These are phyloP conservation scores for Dipodomys stephensi DNA, from an alignment of 2,113 vertebrate genomes.

Conservation along the genomic window DNA sequence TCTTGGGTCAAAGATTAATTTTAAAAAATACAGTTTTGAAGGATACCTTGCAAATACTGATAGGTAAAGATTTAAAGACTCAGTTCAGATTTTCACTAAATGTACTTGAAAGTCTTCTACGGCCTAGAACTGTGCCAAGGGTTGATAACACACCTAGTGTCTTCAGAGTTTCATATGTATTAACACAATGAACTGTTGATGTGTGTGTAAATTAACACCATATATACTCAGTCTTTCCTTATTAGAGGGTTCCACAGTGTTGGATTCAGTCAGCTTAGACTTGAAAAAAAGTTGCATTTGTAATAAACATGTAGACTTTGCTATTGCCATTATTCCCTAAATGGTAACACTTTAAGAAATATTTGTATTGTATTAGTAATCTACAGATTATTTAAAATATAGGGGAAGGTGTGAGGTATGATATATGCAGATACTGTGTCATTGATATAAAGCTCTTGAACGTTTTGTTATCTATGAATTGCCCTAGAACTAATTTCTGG, in stretches of 20 bases:
- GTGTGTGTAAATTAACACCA: not conserved
- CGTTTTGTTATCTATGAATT: not conserved
- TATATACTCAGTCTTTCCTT: not conserved
- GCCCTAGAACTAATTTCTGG: not conserved
- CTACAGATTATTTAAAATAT: not conserved
- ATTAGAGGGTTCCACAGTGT: not conserved
- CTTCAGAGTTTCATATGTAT: slow-evolving; percentile 12
- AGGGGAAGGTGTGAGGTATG: not conserved
- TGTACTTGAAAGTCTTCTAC: not conserved
- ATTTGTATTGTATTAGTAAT: not conserved
- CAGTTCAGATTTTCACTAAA: not conserved
- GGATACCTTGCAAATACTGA: not conserved
- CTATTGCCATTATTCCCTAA: not conserved
- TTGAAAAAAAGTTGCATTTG: not conserved
- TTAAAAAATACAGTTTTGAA: not conserved
- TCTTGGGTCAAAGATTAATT: slow-evolving; percentile 17
- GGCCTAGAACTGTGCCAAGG: not conserved
- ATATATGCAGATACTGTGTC: not conserved
- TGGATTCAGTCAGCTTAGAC: not conserved
- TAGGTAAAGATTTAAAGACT: slow-evolving; percentile 28
- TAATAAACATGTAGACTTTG: not conserved
- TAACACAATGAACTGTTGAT: slow-evolving; percentile 21
- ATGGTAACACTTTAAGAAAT: not conserved
- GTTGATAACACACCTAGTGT: not conserved
- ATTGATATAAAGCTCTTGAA: not conserved